Percentiles rank a stretch among this genome's conserved stretches.
Evolutionary conservation across 2,888 invertebrate genomes (phyloP).

Genomic region (Lasioglossum vierecki): DNA sequence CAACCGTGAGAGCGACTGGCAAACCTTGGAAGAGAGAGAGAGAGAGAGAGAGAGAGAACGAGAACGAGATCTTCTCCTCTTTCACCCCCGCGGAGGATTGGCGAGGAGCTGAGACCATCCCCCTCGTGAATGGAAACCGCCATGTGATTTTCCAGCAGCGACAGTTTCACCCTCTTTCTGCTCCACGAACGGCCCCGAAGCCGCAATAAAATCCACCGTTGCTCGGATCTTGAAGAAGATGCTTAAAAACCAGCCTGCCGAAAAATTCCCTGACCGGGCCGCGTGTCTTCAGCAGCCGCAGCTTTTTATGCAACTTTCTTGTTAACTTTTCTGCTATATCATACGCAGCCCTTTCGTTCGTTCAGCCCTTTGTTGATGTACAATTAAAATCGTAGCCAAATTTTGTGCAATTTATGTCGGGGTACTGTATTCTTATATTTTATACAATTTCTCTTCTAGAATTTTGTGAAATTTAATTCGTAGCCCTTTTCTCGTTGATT

Average conservation of each 20-base stretch:
- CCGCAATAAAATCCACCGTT: slow-evolving; percentile 18
- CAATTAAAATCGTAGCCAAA: accelerated
- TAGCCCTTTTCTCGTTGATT: too few species aligned
- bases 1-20: slow-evolving; percentile 50
- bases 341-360: too few species aligned
- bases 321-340: too few species aligned
- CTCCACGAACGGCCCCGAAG: slow-evolving; percentile 35
- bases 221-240: slow-evolving; percentile 7
- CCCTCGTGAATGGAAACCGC: slow-evolving; percentile 54
- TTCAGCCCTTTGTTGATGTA: accelerated
- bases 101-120: slow-evolving; percentile 39
- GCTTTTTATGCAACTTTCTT: too few species aligned
- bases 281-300: too few species aligned
- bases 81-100: slow-evolving; percentile 53
- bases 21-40: slow-evolving; percentile 14
- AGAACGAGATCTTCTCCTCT: slow-evolving; percentile 30
- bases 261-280: background rate
- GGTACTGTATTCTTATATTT: too few species aligned
- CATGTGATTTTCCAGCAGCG: slow-evolving; percentile 65
- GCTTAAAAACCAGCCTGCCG: background rate
- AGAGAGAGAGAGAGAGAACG: slow-evolving; percentile 6
- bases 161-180: slow-evolving; percentile 49
- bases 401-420: too few species aligned
- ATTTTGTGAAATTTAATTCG: too few species aligned
- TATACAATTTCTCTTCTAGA: too few species aligned